Percentiles rank a stretch among this genome's conserved stretches.
These are phyloP conservation scores for Druceiella hillmani DNA, from an alignment of 2,888 invertebrate species.

Conservation along the genomic window DNA sequence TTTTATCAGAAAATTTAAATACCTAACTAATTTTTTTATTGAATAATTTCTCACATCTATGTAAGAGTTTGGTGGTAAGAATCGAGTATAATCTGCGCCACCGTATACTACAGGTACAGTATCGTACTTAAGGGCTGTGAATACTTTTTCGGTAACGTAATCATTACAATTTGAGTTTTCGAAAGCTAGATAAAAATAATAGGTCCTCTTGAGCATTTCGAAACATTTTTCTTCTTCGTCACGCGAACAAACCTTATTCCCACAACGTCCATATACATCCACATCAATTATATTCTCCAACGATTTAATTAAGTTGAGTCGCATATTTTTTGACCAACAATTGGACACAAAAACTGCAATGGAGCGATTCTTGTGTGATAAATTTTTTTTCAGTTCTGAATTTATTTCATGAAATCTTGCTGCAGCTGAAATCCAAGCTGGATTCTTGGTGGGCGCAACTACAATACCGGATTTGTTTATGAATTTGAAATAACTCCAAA, in stretches of 20 bases:
- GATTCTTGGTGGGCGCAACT: conserved; percentile 31
- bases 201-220: conserved; percentile 43
- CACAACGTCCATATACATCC: conserved; percentile 61
- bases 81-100: conserved; percentile 43
- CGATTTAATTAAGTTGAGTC: conserved; percentile 39
- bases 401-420: no score
- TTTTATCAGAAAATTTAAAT: conserved; percentile 44
- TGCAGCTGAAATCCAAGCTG: neutral
- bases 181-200: conserved; percentile 63
- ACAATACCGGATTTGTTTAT: conserved; percentile 27
- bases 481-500: conserved; percentile 37
- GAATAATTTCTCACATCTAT: conserved; percentile 59
- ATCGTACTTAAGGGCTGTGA: conserved; percentile 38
- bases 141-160: conserved; percentile 65
- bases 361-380: conserved; percentile 37
- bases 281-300: conserved; percentile 52
- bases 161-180: conserved; percentile 65
- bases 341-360: conserved; percentile 55
- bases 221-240: conserved; percentile 29
- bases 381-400: neutral
- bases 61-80: conserved; percentile 51
- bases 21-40: conserved; percentile 51
- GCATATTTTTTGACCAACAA: conserved; percentile 39
- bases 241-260: conserved; percentile 32
- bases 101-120: conserved; percentile 51